Conservation (phyloP, 2,113 vertebrate genomes). For the Solea solea region DNA sequence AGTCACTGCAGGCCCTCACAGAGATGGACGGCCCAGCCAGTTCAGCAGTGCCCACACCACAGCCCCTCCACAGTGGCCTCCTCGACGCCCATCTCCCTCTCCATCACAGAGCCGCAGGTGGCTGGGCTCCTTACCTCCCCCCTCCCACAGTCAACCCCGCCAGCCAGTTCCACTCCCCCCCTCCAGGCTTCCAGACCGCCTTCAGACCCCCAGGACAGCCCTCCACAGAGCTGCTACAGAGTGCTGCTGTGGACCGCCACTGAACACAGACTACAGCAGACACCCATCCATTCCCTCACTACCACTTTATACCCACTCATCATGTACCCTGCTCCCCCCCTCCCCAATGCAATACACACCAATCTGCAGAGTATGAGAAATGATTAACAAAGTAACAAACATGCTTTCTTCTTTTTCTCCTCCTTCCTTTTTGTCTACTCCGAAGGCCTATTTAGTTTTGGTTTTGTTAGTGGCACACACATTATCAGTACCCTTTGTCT, state of each 20-base stretch:
- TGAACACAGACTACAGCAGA: constrained; percentile 84
- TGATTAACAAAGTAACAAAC: constrained; percentile 83
- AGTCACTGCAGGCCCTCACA: constrained; percentile 98
- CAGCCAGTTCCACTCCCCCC: constrained; percentile 95
- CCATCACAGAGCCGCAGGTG: constrained; percentile 95
- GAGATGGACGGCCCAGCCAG: constrained; percentile 93
- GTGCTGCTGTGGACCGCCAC: constrained; percentile 96
- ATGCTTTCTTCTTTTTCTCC: constrained; percentile 83
- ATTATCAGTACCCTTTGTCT: constrained; percentile 53
- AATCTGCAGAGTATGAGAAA: constrained; percentile 88
- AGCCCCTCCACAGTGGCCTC: constrained; percentile 86
- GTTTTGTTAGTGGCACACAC: constrained; percentile 85
- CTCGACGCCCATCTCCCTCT: constrained; percentile 84
- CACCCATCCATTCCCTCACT: constrained; percentile 59
- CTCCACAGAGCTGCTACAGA: constrained; percentile 99
- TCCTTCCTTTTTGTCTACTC: constrained; percentile 66
- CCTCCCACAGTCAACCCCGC: constrained; percentile 87
- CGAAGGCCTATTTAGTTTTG: constrained; percentile 74
- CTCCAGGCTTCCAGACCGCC: constrained; percentile 97
- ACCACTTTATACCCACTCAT: constrained; percentile 70
- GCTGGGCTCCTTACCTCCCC: constrained; percentile 94
- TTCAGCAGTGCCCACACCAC: constrained; percentile 83
- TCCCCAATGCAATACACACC: constrained; percentile 79
- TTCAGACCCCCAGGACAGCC: constrained; percentile 98
- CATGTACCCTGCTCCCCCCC: constrained; percentile 40